A percentile compares a stretch with the other conserved stretches of the same genome.
Conservation (phyloP, 2,888 invertebrate species). For the Sinohyriopsis cumingii region DNA sequence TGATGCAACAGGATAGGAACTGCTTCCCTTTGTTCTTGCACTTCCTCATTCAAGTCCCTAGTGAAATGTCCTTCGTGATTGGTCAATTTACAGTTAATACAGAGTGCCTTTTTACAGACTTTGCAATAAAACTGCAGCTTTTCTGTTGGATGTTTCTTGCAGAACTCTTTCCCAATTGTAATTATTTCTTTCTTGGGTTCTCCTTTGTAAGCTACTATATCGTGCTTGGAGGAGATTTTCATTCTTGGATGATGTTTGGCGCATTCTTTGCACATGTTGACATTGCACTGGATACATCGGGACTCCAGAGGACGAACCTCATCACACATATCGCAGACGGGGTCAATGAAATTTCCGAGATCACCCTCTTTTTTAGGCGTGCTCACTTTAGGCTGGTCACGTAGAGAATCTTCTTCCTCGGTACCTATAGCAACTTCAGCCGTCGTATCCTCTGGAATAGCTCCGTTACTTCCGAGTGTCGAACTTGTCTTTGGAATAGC, state of each 20-base stretch:
- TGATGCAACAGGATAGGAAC: constrained; percentile 32
- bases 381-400: constrained; percentile 3
- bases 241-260: constrained; percentile 31
- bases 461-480: not conserved
- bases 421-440: not conserved
- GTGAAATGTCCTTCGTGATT: constrained; percentile 40
- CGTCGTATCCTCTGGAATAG: not conserved
- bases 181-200: no score
- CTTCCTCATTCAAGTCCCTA: constrained; percentile 29
- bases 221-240: constrained; percentile 29
- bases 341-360: constrained; percentile 7
- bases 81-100: constrained; percentile 36
- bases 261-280: constrained; percentile 30
- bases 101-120: constrained; percentile 26
- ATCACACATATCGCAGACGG: constrained; percentile 34
- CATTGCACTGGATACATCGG: constrained; percentile 28
- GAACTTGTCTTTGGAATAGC: not conserved
- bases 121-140: constrained; percentile 35
- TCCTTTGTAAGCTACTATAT: constrained; percentile 27
- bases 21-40: constrained; percentile 27
- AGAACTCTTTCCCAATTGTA: constrained; percentile 10
- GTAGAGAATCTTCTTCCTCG: not conserved
- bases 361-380: constrained; percentile 1
- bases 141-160: constrained; percentile 26
- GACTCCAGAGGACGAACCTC: constrained; percentile 20